These are phyloP conservation scores for Pelodiscus sinensis DNA, from an alignment of 2,113 vertebrate species.

Conservation along the genomic window DNA sequence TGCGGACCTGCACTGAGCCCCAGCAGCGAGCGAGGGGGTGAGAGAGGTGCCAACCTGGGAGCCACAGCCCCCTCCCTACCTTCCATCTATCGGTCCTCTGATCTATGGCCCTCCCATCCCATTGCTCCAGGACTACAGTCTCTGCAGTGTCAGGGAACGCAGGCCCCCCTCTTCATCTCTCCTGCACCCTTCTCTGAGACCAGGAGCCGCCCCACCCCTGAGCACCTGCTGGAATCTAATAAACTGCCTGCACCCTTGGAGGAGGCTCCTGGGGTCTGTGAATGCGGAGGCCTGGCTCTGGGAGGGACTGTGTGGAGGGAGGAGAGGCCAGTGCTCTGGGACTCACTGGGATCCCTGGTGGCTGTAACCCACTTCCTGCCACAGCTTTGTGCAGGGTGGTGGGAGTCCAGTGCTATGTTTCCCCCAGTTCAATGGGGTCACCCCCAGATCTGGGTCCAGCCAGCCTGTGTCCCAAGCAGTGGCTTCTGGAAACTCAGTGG, in stretches of 20 bases:
- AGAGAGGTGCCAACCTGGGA: not conserved
- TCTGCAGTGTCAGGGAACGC: not conserved
- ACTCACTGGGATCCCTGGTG: not conserved
- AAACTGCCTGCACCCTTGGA: not conserved
- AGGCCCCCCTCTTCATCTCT: not conserved
- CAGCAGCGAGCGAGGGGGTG: too few species aligned
- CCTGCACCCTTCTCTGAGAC: not conserved
- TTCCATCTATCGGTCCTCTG: not conserved
- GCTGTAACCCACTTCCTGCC: not conserved
- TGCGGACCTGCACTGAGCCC: conserved; percentile 15
- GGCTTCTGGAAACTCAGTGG: not conserved
- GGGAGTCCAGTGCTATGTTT: not conserved
- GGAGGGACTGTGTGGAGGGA: not conserved
- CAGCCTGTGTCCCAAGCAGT: not conserved
- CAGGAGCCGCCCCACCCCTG: not conserved
- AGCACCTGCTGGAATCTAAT: not conserved
- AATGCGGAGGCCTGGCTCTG: not conserved
- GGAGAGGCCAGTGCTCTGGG: too few species aligned
- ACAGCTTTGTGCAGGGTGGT: not conserved
- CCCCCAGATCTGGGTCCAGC: not conserved
- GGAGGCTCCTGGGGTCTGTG: not conserved
- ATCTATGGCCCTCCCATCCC: not conserved
- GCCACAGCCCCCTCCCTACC: not conserved
- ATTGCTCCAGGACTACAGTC: not conserved
- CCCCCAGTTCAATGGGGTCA: not conserved